Conservation (phyloP, 2,113 vertebrate genomes). For the Rynchops niger region DNA sequence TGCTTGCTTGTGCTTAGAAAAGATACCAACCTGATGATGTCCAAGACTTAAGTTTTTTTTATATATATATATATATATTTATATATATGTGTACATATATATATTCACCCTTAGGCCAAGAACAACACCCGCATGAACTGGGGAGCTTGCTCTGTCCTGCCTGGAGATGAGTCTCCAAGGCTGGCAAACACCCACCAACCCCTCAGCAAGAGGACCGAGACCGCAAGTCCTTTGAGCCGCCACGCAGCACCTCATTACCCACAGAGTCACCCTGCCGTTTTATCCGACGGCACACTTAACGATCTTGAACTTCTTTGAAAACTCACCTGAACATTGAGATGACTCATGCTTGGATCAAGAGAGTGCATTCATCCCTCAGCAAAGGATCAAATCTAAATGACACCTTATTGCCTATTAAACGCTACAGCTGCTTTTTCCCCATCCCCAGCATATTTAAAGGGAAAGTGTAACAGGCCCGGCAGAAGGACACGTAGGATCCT, state of each 20-base stretch:
- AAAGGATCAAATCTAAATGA: neutral
- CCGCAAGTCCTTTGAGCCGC: neutral
- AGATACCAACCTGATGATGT: neutral
- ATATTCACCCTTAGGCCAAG: neutral
- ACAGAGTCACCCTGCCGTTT: neutral
- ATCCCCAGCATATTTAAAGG: fast-evolving
- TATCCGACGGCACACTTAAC: neutral
- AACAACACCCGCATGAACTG: neutral
- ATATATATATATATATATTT: too few species aligned
- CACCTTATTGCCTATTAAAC: neutral
- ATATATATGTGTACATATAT: neutral
- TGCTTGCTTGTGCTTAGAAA: neutral
- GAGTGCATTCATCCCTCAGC: neutral
- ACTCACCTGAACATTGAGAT: neutral
- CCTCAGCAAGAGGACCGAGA: neutral
- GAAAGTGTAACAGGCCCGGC: neutral
- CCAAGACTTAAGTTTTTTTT: neutral
- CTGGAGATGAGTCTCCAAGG: neutral
- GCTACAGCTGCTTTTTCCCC: neutral
- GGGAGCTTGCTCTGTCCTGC: neutral
- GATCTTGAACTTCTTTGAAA: neutral
- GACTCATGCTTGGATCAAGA: neutral
- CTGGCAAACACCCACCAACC: neutral
- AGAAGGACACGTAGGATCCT: neutral
- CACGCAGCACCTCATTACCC: neutral